Evolutionary conservation across 2,797 vertebrate species (phyloP).

Genomic region (Leucoraja ocellata): DNA sequence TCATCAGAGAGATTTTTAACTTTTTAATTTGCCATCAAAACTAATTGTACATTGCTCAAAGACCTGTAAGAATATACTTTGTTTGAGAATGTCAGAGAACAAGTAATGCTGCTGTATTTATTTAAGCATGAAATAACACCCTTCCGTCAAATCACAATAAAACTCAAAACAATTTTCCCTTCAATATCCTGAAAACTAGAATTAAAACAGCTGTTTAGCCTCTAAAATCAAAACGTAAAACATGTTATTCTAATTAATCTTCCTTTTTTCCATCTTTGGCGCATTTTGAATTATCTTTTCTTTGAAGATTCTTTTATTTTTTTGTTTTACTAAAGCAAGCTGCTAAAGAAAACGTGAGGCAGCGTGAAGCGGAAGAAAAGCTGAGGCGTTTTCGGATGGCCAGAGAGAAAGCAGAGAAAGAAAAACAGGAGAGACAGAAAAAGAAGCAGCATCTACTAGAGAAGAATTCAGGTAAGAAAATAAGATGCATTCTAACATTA

Average conservation of each 20-base stretch:
- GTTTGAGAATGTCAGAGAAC: neutral
- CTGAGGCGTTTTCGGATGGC: conserved; percentile 75
- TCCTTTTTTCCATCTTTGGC: neutral
- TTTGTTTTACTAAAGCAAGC: conserved; percentile 70
- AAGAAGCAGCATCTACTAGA: conserved; percentile 81
- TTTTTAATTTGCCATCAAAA: conserved; percentile 36
- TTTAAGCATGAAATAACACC: conserved; percentile 43
- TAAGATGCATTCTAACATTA: neutral
- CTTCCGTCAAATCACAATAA: conserved; percentile 43
- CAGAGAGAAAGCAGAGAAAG: conserved; percentile 85
- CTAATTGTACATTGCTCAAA: conserved; percentile 43
- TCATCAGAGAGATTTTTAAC: conserved; percentile 52
- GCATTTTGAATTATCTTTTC: conserved; percentile 28
- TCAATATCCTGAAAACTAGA: neutral
- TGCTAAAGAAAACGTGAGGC: conserved; percentile 77
- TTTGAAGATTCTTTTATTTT: conserved; percentile 46
- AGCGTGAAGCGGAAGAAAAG: conserved; percentile 82
- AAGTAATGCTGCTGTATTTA: conserved; percentile 42
- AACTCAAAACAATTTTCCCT: conserved; percentile 44
- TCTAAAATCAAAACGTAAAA: neutral
- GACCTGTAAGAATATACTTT: neutral
- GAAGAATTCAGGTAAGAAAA: conserved; percentile 77
- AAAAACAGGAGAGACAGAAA: conserved; percentile 79
- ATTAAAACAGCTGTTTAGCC: neutral
- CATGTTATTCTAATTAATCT: neutral